Conservation (phyloP, 2,113 vertebrate species). For the Lycaon pictus region DNA sequence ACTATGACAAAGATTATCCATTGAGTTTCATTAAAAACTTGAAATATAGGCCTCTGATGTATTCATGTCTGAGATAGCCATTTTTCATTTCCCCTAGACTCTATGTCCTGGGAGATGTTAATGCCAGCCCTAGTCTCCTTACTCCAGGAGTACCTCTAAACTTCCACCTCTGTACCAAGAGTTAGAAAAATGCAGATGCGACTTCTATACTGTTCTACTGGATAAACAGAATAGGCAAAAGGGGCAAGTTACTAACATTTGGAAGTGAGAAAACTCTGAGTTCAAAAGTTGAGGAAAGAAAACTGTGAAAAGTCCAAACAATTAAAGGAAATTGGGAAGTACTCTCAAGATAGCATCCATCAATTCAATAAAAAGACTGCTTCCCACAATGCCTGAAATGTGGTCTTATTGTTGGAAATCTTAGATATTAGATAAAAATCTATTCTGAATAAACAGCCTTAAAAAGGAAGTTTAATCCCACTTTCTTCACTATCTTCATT, state of each 20-base stretch:
- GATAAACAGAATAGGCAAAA: neutral
- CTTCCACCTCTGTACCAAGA: neutral
- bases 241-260: neutral
- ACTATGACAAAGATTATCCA: constrained; percentile 45
- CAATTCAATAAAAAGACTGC: constrained; percentile 8
- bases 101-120: neutral
- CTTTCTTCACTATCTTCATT: constrained; percentile 48
- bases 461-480: neutral
- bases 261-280: neutral
- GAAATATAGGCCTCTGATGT: constrained; percentile 18
- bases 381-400: neutral
- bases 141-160: neutral
- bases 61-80: neutral
- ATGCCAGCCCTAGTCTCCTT: neutral
- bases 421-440: neutral
- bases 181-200: neutral
- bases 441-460: constrained; percentile 9
- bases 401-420: neutral
- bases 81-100: neutral
- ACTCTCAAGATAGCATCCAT: neutral
- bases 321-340: constrained; percentile 40
- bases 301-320: neutral
- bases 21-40: constrained; percentile 77
- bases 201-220: neutral
- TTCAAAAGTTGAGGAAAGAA: constrained; percentile 30